Percentiles rank a stretch among this genome's conserved stretches.
phyloP scores from a whole-genome alignment of 2,888 invertebrate genomes.

The Drosophila niveifrons region DNA sequence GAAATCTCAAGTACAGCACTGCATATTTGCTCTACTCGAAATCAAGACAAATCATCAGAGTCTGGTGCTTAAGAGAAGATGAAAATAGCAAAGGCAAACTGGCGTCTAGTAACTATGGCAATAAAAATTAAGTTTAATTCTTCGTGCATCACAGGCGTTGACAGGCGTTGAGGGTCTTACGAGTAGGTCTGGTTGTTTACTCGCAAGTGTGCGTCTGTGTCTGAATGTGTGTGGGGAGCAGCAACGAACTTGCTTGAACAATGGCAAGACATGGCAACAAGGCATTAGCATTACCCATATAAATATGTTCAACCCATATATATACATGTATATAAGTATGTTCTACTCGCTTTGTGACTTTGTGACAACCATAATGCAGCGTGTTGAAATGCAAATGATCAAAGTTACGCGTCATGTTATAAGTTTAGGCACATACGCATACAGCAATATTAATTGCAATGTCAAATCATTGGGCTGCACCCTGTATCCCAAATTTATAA shows the following conservation, averaged over 20 bases:
- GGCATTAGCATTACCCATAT: conserved; percentile 66
- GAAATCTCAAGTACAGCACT: too few species aligned
- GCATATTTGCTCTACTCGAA: conserved; percentile 54
- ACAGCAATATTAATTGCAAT: conserved; percentile 77
- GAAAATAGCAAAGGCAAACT: conserved; percentile 25
- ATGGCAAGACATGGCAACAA: conserved; percentile 57
- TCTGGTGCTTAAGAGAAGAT: conserved; percentile 25
- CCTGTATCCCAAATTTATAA: conserved; percentile 68
- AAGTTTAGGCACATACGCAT: conserved; percentile 54
- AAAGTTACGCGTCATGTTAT: conserved; percentile 56
- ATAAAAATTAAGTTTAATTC: conserved; percentile 81
- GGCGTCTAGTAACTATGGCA: conserved; percentile 72
- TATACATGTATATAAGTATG: background rate
- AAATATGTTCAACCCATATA: conserved; percentile 41
- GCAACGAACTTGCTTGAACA: conserved; percentile 47
- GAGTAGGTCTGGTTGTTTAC: conserved; percentile 51
- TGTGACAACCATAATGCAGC: conserved; percentile 32
- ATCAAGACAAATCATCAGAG: conserved; percentile 66
- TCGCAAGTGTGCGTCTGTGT: conserved; percentile 58
- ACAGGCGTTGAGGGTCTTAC: conserved; percentile 43
- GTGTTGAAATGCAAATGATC: conserved; percentile 70
- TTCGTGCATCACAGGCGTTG: conserved; percentile 77
- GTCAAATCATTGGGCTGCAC: conserved; percentile 68
- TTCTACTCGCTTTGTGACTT: background rate
- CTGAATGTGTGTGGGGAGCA: conserved; percentile 61